Evolutionary conservation across 2,113 vertebrate species (phyloP), one percentile per base, ranked within the genome.

Genomic region (Sula dactylatra): DNA sequence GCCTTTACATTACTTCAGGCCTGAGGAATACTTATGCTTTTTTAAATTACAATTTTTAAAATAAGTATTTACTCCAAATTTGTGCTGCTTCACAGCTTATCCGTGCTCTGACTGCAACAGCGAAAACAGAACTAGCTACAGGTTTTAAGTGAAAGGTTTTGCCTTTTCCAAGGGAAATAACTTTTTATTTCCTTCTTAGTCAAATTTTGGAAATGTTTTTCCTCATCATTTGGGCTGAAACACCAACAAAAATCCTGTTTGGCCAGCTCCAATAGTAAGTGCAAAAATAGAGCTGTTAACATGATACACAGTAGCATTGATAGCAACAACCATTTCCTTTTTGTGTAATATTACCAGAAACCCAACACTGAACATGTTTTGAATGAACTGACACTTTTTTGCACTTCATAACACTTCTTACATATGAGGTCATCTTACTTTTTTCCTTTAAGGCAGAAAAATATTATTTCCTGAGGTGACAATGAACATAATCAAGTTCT

Each of bases 281-380:
- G 78, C 70, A 87, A 87, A 97, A 95, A 93, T 93, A 90, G 90
- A 96, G 36, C 79, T 66, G 84, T 80, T 94, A 90, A 94, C 66
- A 65, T 85, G 95, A 87, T 91, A 38, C 45, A 7, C 73, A 22
- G 71, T 40, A 70, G 94, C 79, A 52, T 36, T 67, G 91, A 93
- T 74, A 95, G 86, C 83, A 91, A 44, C 69, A 91, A 50, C 91
- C 86, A 65, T 91, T 97, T 96, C 96, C 94, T 94, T 95, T 91
- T 89, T 96, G 91, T 95, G 87, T 96, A 93, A 61, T 64, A 76
- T 69, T 91, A 82, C 78, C 69, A 91, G 92, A 82, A 93, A 90
- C 84, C n/a, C n/a, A 85, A 88, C 54, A n/a, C 70, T 45, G 54
- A 42, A 24, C 76, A 27, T 18, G 47, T 78, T 95, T 90, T 76